A percentile compares a stretch with the other conserved stretches of the same genome.
Evolutionary conservation across 2,797 vertebrate genomes (phyloP).

Genomic region (Numenius phaeopus): DNA sequence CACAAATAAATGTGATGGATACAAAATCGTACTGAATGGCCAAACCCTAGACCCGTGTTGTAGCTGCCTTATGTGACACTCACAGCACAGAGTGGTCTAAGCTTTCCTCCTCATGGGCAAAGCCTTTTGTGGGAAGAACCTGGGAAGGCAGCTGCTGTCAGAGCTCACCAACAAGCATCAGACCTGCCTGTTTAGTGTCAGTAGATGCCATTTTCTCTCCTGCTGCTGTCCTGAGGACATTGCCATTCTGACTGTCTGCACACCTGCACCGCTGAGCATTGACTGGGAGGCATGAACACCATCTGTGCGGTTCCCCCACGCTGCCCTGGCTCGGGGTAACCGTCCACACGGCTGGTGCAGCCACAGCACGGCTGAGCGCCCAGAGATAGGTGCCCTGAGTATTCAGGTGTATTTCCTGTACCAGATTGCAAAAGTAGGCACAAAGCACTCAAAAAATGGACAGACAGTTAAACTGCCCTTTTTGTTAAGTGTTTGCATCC

Average conservation of each 20-base stretch:
- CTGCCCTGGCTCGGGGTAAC: not conserved
- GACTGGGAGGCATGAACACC: not conserved
- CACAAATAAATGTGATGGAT: not conserved
- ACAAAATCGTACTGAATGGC: not conserved
- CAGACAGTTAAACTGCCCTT: not conserved
- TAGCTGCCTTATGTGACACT: not conserved
- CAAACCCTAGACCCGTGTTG: not conserved
- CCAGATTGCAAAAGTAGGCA: not conserved
- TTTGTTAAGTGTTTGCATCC: not conserved
- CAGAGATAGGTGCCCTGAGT: not conserved
- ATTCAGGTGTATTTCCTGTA: not conserved
- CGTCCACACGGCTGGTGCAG: not conserved
- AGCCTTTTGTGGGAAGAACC: not conserved
- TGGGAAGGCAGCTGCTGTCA: not conserved
- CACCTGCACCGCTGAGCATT: accelerated
- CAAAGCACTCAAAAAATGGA: not conserved
- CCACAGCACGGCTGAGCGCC: accelerated
- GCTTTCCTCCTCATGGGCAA: not conserved
- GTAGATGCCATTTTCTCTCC: not conserved
- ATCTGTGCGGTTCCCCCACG: accelerated
- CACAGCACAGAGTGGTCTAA: not conserved
- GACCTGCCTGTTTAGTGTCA: not conserved
- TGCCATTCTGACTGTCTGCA: not conserved
- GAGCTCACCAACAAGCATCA: not conserved
- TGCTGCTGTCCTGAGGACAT: not conserved